phyloP scores from a whole-genome alignment of 92 coral and sea anemone genomes.

The Ricordea florida region DNA sequence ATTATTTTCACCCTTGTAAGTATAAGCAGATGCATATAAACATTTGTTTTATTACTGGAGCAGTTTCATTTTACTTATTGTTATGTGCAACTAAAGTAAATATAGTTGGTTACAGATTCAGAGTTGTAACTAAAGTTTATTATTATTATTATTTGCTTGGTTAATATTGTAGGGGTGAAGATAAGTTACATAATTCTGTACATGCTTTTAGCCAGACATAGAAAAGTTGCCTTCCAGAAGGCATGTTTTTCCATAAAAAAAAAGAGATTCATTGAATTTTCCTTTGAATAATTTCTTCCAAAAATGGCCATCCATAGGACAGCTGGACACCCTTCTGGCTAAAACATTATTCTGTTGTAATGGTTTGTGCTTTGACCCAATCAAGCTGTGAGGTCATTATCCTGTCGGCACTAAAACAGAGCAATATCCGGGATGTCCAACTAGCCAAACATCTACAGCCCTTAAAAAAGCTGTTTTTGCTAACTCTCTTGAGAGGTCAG shows the following conservation, averaged over 20 bases:
- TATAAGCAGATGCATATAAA: conserved; percentile 11
- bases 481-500: neutral
- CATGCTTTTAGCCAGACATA: too few species aligned
- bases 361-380: conserved; percentile 7
- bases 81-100: neutral
- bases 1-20: conserved; percentile 16
- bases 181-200: too few species aligned
- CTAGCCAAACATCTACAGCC: neutral
- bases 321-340: neutral
- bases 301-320: neutral
- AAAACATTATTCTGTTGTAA: neutral
- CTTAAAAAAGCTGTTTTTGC: neutral
- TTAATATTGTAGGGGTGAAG: too few species aligned
- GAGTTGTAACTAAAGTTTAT: neutral
- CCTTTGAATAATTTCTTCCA: neutral
- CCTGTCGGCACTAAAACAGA: neutral
- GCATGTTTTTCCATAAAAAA: neutral
- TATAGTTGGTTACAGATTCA: conserved; percentile 4
- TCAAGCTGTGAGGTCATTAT: conserved; percentile 17
- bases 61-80: conserved; percentile 6
- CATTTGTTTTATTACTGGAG: neutral
- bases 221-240: too few species aligned
- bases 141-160: neutral
- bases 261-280: neutral
- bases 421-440: conserved; percentile 7